phyloP scores from a whole-genome alignment of 2,888 invertebrate species.

The Nezara viridula region DNA sequence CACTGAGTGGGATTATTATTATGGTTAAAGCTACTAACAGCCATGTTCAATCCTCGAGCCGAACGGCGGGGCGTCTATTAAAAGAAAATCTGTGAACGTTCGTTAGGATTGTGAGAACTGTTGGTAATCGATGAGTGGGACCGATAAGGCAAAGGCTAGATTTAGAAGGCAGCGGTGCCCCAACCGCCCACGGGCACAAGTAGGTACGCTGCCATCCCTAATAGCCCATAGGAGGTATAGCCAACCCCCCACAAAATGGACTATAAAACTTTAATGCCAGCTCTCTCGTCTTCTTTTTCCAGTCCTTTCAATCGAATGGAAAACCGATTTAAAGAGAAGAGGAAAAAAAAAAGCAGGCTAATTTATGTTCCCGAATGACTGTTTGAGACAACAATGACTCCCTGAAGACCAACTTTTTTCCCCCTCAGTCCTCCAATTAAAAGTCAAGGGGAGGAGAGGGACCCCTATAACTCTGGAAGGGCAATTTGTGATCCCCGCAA shows the following conservation, averaged over 20 bases:
- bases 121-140: neutral
- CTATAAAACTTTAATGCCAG: conserved; percentile 52
- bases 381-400: conserved; percentile 53
- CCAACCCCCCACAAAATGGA: conserved; percentile 36
- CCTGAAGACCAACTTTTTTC: conserved; percentile 49
- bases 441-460: conserved; percentile 36
- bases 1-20: neutral
- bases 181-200: conserved; percentile 1
- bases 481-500: conserved; percentile 45
- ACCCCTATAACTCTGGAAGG: conserved; percentile 46
- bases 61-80: neutral
- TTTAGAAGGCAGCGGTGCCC: neutral
- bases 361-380: conserved; percentile 52
- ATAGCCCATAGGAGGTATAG: conserved; percentile 24
- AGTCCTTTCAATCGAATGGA: conserved; percentile 45
- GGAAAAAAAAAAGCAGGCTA: neutral
- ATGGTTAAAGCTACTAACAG: neutral
- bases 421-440: conserved; percentile 37
- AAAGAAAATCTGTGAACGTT: conserved; percentile 32
- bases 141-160: neutral
- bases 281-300: conserved; percentile 18
- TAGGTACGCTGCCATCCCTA: neutral
- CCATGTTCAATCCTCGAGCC: neutral
- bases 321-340: conserved; percentile 39
- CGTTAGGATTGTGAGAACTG: conserved; percentile 25